Percentiles rank a stretch among this genome's conserved stretches.
These are phyloP conservation scores for Manacus vitellinus DNA, from an alignment of 2,113 vertebrate species.

Conservation along the genomic window DNA sequence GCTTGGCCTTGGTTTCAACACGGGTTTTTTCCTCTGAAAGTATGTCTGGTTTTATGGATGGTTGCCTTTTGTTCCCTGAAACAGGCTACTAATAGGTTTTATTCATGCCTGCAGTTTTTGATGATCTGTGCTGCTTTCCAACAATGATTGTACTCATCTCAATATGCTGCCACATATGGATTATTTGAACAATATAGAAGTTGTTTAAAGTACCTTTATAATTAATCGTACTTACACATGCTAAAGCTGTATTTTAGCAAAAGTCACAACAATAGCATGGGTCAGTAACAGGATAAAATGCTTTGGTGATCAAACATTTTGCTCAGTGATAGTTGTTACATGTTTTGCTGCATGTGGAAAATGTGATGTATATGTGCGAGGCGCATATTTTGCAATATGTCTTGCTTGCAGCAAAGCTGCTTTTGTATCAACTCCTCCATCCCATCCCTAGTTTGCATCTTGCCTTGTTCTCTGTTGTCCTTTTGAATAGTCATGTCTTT, in stretches of 20 bases:
- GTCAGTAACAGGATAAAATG: background rate
- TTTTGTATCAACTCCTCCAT: background rate
- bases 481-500: background rate
- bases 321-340: background rate
- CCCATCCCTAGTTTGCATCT: background rate
- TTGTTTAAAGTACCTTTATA: background rate
- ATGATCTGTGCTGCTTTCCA: background rate
- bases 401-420: background rate
- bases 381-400: background rate
- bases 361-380: background rate
- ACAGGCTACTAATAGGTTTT: conserved; percentile 6
- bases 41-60: conserved; percentile 41
- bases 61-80: conserved; percentile 46
- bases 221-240: background rate
- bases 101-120: conserved; percentile 4
- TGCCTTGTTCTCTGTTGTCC: background rate
- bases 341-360: background rate
- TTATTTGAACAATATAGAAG: background rate
- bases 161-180: background rate
- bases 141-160: background rate
- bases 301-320: background rate
- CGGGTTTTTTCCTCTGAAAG: background rate
- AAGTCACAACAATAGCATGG: background rate
- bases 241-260: background rate
- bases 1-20: conserved; percentile 9